These are phyloP conservation scores for Cephalotes varians DNA, from an alignment of 2,888 invertebrate genomes.

Conservation along the genomic window DNA sequence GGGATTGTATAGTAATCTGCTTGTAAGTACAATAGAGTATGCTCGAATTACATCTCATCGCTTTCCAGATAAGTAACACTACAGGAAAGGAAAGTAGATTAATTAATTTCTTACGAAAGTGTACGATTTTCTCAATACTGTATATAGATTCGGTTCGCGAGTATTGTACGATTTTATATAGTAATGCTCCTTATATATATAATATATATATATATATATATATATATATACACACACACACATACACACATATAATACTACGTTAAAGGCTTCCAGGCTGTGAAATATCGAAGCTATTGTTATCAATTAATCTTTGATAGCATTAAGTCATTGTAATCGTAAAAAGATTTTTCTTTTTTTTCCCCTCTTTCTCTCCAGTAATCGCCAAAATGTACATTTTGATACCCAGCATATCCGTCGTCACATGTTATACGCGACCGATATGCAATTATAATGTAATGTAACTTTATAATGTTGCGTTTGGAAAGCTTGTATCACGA, in stretches of 20 bases:
- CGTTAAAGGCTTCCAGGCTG: slow-evolving; percentile 75
- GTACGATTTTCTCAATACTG: slow-evolving; percentile 63
- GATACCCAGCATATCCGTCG: slow-evolving; percentile 43
- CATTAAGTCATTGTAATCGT: slow-evolving; percentile 60
- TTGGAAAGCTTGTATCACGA: slow-evolving; percentile 76
- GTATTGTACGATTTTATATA: slow-evolving; percentile 62
- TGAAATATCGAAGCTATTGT: slow-evolving; percentile 73
- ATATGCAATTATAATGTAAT: slow-evolving; percentile 36
- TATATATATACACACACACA: slow-evolving; percentile 13
- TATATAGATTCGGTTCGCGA: slow-evolving; percentile 68
- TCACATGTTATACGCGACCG: slow-evolving; percentile 17
- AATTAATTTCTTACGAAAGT: slow-evolving; percentile 46
- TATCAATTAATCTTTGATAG: slow-evolving; percentile 66
- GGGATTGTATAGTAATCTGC: slow-evolving; percentile 56
- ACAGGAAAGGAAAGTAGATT: slow-evolving; percentile 53
- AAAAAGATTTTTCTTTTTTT: slow-evolving; percentile 47
- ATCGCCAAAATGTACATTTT: slow-evolving; percentile 57
- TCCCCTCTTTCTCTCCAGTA: slow-evolving; percentile 56
- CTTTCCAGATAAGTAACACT: slow-evolving; percentile 27
- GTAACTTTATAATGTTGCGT: slow-evolving; percentile 68
- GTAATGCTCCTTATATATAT: slow-evolving; percentile 57
- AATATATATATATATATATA: slow-evolving; percentile 18
- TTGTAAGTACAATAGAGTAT: slow-evolving; percentile 63
- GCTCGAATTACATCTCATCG: slow-evolving; percentile 50
- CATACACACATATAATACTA: slow-evolving; percentile 54